Conservation (phyloP, 2,113 vertebrate genomes). For the human (Homo sapiens) region DNA sequence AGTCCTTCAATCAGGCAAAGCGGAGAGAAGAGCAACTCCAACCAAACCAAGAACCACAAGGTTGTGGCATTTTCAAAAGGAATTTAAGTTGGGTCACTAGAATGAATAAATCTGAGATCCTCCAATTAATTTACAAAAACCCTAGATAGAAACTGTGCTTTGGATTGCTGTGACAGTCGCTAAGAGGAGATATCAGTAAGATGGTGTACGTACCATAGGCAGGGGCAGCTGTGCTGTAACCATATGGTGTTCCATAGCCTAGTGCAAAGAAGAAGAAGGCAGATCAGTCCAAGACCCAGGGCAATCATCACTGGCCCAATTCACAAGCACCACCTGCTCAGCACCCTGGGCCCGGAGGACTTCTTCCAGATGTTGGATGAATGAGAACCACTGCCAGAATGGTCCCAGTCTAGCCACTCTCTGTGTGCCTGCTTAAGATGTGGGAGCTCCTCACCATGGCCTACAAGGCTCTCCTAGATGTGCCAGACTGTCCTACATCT, state of each 20-base stretch:
- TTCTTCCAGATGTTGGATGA: not conserved
- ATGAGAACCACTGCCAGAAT: not conserved
- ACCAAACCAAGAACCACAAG: conserved; percentile 90
- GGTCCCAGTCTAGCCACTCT: not conserved
- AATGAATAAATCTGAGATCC: conserved; percentile 78
- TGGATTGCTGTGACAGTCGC: conserved; percentile 69
- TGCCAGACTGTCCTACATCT: not conserved
- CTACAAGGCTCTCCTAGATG: not conserved
- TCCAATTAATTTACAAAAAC: conserved; percentile 70
- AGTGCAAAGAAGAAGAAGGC: conserved; percentile 68
- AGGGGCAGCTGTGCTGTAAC: conserved; percentile 95
- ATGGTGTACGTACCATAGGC: conserved; percentile 94
- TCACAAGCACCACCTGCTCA: not conserved
- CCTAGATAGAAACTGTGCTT: conserved; percentile 70
- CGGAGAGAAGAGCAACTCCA: conserved; percentile 89
- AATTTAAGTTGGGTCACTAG: conserved; percentile 76
- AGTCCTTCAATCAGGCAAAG: conserved; percentile 88
- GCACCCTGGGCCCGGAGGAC: not conserved
- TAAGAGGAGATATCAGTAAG: conserved; percentile 60
- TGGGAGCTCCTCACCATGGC: not conserved
- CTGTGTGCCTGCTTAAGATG: not conserved
- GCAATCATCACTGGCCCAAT: not conserved
- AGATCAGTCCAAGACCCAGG: conserved; percentile 41
- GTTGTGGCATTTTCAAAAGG: conserved; percentile 85
- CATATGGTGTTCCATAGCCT: conserved; percentile 97